Base-by-base conservation (phyloP, 1,140 invertebrate genomes). In the Idris sp. region DNA sequence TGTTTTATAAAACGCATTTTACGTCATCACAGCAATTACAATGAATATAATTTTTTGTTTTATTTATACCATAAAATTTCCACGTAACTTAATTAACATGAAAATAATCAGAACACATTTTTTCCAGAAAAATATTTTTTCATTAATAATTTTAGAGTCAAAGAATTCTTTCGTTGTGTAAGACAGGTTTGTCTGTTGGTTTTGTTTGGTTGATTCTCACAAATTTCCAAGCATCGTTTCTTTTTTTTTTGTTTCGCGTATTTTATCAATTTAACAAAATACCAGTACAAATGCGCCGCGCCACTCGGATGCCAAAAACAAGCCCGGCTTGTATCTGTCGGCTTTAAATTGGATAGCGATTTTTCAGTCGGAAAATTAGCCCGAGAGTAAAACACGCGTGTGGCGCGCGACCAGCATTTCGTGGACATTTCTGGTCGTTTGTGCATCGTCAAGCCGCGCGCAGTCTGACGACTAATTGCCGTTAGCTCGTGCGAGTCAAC, bases 321-420 rank as follows among this genome's bases (percentile, higher is more conserved):
- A 69, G 58, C 53, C 31, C 18, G 43, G 19, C n/a, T n/a, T n/a
- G n/a, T n/a, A n/a, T n/a, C n/a, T n/a, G 35, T 14, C 53, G 35
- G 68, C 41, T n/a, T 72, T 61, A 78, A 77, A 74, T 75, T 78
- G 76, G 53, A 62, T 64, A 71, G 81, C 62, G 79, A 82, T 81
- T 82, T 79, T 79, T 82, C 76, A 74, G 59, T 73, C 74, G 82
- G 81, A 83, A 84, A 84, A 84, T 84, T 82, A 80, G 77, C 72
- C 54, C 35, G 43, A n/a, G n/a, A n/a, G 46, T 65, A 77, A 74
- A 71, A 78, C 77, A 74, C 69, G 74, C 77, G 67, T 54, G 61
- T 71, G 77, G 46, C 40, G 33, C 41, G 51, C 51, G 59, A 41
- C 36, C 25, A 16, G 40, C 64, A 59, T 62, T 64, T 73, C 54